Base-by-base conservation (phyloP, 2,888 invertebrate genomes). In the Andricus quercusramuli region DNA sequence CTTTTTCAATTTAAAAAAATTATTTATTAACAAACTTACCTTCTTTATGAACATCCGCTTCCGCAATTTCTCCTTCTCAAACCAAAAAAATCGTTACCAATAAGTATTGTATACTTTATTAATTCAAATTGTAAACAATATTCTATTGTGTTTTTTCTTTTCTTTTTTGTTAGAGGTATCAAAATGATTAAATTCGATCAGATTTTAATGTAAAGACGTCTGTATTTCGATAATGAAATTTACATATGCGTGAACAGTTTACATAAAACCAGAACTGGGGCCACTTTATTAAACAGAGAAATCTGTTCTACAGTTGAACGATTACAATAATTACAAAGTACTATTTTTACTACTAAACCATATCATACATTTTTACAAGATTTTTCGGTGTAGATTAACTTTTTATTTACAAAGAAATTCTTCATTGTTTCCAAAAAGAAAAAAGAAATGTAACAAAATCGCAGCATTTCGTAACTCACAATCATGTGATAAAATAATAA, bases 311-410 rank as follows among this genome's bases (percentile, higher is more conserved):
- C n/a, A n/a, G 25, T 67, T 78, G 44, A 78, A 22, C 56, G 37
- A 74, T 47, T 74, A 56, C 29, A 51, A 17, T 70, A 65, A 70
- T 56, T 56, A 66, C 66, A 66, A 66, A 66, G 32, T 37, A 66
- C n/a, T 66, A 47, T 5, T 51, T 51, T 51, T 51, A 20, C 70
- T 56, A 32, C 29, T 51, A 56, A 74, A 32, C 29, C 37, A 79
- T 89, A 88, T 90, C 15, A 81, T 90, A 90, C 89, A 90, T 89
- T 88, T 89, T 86, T 90, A 88, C 88, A 90, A 78, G 84, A 78
- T 83, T 67, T 80, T 82, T 78, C 51, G 81, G 81, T 80, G 62
- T 76, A 74, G 32, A 51, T 25, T 70, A 47, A 70, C 22, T 22
- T 20, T 22, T 70, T 70, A 74, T 74, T 74, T 74, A 77, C 65